Percentiles rank a stretch among this genome's conserved stretches.
phyloP scores from a whole-genome alignment of 2,888 invertebrate species.

The Orthosia gracilis region DNA sequence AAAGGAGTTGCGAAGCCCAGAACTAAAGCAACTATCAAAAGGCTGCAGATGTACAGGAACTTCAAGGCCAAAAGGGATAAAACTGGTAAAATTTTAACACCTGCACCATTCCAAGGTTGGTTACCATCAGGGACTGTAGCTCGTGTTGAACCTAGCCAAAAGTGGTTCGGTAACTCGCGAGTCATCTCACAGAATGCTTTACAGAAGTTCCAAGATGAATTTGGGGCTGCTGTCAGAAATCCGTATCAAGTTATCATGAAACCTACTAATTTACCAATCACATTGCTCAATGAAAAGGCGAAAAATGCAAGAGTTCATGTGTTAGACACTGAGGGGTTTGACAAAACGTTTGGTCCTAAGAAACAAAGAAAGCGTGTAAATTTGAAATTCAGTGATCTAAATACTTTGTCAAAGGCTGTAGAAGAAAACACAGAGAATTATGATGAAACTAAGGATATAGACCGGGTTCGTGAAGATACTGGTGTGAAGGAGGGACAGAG shows the following conservation, averaged over 20 bases:
- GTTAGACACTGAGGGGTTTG: conserved; percentile 98
- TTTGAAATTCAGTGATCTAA: conserved; percentile 94
- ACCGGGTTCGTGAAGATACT: conserved; percentile 95
- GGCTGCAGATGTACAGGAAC: conserved; percentile 99
- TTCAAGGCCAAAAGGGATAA: conserved; percentile 98
- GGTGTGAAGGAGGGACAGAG: conserved; percentile 95
- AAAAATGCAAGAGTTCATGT: conserved; percentile 98
- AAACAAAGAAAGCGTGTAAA: conserved; percentile 97
- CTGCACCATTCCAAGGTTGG: conserved; percentile 99
- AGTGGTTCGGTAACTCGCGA: conserved; percentile 99
- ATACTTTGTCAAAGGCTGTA: conserved; percentile 94
- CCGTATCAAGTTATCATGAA: conserved; percentile 99
- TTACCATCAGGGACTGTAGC: conserved; percentile 97
- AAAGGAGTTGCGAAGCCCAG: conserved; percentile 96
- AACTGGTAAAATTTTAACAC: conserved; percentile 96
- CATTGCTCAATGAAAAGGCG: conserved; percentile 97
- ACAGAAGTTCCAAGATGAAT: conserved; percentile 98
- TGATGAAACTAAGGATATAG: conserved; percentile 95
- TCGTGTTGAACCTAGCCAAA: conserved; percentile 98
- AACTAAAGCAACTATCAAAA: conserved; percentile 98
- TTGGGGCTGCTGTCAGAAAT: conserved; percentile 98
- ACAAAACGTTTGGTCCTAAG: conserved; percentile 98
- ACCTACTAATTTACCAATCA: conserved; percentile 98
- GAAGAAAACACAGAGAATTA: conserved; percentile 95
- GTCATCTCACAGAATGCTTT: conserved; percentile 98